These are phyloP conservation scores for Todus mexicanus DNA, from an alignment of 2,797 vertebrate genomes.

Conservation along the genomic window DNA sequence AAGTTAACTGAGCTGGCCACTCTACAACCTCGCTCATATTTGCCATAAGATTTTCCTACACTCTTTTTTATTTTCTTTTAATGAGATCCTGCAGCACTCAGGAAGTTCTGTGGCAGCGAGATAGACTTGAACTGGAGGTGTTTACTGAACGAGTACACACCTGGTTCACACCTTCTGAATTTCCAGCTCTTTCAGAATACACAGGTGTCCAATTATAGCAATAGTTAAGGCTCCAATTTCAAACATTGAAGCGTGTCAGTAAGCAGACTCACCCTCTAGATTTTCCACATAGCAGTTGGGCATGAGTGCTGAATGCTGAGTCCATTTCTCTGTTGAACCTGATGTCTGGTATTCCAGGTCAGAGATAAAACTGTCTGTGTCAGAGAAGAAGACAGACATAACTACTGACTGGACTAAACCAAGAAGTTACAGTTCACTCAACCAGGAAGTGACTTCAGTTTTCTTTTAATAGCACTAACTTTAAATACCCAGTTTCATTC, in stretches of 20 bases:
- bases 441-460: slow-evolving; percentile 58
- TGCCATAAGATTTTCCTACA: background rate
- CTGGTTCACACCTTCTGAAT: background rate
- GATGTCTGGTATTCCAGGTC: slow-evolving; percentile 80
- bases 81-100: slow-evolving; percentile 25
- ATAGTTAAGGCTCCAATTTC: slow-evolving; percentile 55
- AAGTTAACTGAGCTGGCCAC: background rate
- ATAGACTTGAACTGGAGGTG: background rate
- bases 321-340: slow-evolving; percentile 81
- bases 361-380: slow-evolving; percentile 81
- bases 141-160: background rate
- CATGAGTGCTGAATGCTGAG: slow-evolving; percentile 77
- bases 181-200: slow-evolving; percentile 19
- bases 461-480: slow-evolving; percentile 38
- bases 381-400: slow-evolving; percentile 81
- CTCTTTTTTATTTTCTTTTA: background rate
- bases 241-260: slow-evolving; percentile 71
- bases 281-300: slow-evolving; percentile 79
- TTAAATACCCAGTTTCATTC: slow-evolving; percentile 37
- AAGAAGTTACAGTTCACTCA: slow-evolving; percentile 71
- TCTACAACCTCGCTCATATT: background rate
- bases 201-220: background rate
- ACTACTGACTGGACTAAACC: slow-evolving; percentile 79
- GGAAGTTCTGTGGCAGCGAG: slow-evolving; percentile 41
- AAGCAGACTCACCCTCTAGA: slow-evolving; percentile 80